Evolutionary conservation across 2,113 vertebrate species (phyloP).

Genomic region (Sclerurus mexicanus): DNA sequence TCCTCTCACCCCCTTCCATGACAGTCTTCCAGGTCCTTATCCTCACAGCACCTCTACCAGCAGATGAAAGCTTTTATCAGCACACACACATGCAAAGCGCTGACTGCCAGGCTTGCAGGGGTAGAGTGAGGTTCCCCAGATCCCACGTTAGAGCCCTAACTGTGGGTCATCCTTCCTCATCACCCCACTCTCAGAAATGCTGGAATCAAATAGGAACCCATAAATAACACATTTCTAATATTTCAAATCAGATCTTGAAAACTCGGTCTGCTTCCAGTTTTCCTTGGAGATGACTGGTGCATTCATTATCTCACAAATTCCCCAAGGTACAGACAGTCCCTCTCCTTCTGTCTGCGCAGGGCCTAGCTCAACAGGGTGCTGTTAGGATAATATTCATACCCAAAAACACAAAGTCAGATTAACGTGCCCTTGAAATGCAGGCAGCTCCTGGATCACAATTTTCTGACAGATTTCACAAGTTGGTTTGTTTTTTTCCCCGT

Average conservation of each 20-base stretch:
- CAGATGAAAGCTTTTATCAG: conserved; percentile 5
- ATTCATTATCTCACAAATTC: conserved; percentile 12
- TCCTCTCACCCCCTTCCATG: conserved; percentile 28
- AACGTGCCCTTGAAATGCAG: conserved; percentile 33
- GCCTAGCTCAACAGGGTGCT: background rate
- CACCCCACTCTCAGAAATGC: background rate
- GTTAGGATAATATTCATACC: background rate
- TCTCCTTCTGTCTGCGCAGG: background rate
- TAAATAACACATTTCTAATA: background rate
- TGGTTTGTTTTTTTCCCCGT: background rate
- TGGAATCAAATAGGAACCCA: background rate
- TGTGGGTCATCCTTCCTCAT: background rate
- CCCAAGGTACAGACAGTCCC: conserved; percentile 12
- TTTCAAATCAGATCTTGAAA: background rate
- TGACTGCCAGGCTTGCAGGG: background rate
- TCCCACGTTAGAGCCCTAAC: background rate
- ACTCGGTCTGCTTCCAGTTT: background rate
- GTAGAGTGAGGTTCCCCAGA: background rate
- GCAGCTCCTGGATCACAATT: background rate
- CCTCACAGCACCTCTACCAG: conserved; percentile 38
- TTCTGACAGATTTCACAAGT: conserved; percentile 31
- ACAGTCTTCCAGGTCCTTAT: conserved; percentile 41
- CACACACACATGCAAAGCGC: background rate
- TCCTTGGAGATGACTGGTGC: background rate
- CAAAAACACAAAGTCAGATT: background rate